Conservation (phyloP, 2,113 vertebrate species). For the Dicrurus megarhynchus region DNA sequence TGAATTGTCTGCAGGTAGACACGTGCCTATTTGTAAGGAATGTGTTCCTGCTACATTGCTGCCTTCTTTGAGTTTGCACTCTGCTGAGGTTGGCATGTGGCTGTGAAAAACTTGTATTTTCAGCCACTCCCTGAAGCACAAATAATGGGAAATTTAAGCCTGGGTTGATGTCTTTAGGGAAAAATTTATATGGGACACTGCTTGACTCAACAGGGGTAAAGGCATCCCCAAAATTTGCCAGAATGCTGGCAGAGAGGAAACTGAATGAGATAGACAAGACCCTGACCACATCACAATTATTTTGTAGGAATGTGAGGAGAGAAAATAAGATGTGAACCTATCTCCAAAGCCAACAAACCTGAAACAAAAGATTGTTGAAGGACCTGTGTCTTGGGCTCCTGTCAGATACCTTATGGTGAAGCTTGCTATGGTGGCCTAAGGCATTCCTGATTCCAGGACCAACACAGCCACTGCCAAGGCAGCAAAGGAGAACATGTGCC, state of each 20-base stretch:
- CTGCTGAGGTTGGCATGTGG: background rate
- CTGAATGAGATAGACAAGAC: background rate
- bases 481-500: background rate
- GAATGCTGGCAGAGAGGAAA: background rate
- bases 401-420: background rate
- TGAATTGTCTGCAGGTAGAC: background rate
- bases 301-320: background rate
- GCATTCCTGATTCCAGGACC: background rate
- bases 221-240: background rate
- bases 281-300: background rate
- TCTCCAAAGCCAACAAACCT: background rate
- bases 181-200: background rate
- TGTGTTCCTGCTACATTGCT: background rate
- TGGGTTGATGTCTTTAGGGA: background rate
- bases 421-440: background rate
- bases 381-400: background rate
- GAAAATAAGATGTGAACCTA: background rate
- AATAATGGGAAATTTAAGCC: background rate
- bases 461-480: background rate
- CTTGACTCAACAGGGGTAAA: background rate
- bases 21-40: background rate
- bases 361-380: background rate
- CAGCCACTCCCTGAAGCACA: background rate
- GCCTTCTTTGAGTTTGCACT: background rate
- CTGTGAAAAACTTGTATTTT: background rate